These are phyloP conservation scores for Plutomurus gul DNA, from an alignment of 1,140 invertebrate genomes.

Conservation along the genomic window DNA sequence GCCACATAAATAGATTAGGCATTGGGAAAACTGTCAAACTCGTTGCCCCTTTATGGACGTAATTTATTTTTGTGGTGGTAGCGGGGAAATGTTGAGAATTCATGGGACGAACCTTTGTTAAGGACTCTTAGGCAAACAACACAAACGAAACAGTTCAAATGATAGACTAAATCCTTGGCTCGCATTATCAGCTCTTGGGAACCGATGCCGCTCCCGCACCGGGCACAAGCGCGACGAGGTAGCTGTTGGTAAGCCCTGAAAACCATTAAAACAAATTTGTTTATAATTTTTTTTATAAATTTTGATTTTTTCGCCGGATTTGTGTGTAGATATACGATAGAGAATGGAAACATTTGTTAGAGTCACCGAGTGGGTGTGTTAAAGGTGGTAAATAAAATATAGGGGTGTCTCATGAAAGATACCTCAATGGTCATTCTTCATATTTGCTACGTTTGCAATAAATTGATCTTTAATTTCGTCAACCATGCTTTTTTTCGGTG, in stretches of 20 bases:
- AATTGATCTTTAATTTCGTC: too few species aligned
- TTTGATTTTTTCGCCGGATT: background rate
- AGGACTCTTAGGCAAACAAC: slow-evolving; percentile 76
- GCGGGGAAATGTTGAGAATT: background rate
- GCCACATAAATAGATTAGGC: background rate
- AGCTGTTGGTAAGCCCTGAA: slow-evolving; percentile 39
- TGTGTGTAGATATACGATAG: background rate
- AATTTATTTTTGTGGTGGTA: background rate
- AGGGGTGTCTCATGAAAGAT: too few species aligned
- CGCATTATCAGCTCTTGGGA: slow-evolving; percentile 92
- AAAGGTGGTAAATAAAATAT: too few species aligned
- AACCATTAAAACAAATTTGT: background rate
- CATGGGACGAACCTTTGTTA: slow-evolving; percentile 63
- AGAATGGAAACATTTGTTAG: too few species aligned
- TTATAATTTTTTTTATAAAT: background rate
- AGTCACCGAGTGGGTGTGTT: too few species aligned
- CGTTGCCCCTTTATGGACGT: too few species aligned
- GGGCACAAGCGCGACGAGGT: slow-evolving; percentile 64
- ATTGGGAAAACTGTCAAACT: background rate
- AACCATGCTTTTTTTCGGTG: too few species aligned
- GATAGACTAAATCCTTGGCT: slow-evolving; percentile 83
- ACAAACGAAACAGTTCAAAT: slow-evolving; percentile 89
- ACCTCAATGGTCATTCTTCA: too few species aligned
- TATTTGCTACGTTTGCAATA: too few species aligned
- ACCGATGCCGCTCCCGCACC: slow-evolving; percentile 80